Evolutionary conservation across 2,888 invertebrate species (phyloP).

Genomic region (Anarsia innoxiella): DNA sequence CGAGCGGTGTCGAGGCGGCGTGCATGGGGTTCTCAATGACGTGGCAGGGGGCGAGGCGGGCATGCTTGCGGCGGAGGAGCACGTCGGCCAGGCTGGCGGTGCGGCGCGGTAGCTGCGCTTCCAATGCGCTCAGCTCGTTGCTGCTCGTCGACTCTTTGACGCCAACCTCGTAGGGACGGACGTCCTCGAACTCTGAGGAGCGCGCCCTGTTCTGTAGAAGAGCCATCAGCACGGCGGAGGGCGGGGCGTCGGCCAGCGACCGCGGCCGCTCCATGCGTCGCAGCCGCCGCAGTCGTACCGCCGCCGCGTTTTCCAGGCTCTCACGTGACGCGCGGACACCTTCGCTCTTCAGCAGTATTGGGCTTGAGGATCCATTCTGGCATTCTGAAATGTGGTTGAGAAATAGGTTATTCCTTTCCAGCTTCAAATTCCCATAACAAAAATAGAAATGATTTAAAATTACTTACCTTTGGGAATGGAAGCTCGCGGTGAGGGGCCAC

Average conservation of each 20-base stretch:
- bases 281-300: conserved; percentile 45
- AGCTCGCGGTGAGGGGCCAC: conserved; percentile 36
- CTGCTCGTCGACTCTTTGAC: conserved; percentile 32
- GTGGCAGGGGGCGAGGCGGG: conserved; percentile 20
- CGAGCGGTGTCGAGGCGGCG: conserved; percentile 18
- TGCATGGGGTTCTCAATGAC: conserved; percentile 62
- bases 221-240: conserved; percentile 34
- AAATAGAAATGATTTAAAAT: not conserved
- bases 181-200: conserved; percentile 33
- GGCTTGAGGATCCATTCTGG: conserved; percentile 28
- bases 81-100: conserved; percentile 38
- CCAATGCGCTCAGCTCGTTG: conserved; percentile 32
- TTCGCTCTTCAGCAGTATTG: conserved; percentile 17
- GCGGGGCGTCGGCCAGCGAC: conserved; percentile 40
- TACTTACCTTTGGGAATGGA: conserved; percentile 41
- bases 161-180: conserved; percentile 20
- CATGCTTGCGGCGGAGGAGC: conserved; percentile 22
- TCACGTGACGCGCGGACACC: conserved; percentile 34
- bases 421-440: not conserved
- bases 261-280: conserved; percentile 46
- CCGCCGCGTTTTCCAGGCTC: conserved; percentile 35
- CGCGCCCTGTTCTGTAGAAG: conserved; percentile 40
- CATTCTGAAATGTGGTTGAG: conserved; percentile 37
- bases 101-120: conserved; percentile 28
- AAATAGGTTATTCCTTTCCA: no score